Evolutionary conservation across 2,888 invertebrate species (phyloP), one percentile per base, ranked within the genome.

Genomic region (Tiliacea aurago): DNA sequence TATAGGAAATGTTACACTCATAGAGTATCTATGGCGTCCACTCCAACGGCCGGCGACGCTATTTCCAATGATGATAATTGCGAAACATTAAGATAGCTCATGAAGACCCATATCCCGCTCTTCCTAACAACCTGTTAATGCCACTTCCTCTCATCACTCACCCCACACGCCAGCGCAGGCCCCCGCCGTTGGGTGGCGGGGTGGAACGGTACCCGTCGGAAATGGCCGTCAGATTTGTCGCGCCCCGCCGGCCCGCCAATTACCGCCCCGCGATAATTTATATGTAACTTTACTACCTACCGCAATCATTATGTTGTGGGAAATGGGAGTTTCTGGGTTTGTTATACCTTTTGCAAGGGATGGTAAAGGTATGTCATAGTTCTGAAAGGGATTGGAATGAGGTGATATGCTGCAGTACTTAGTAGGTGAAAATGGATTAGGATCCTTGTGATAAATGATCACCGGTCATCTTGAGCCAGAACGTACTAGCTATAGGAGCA

Each of bases 191-290:
- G 62, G 83, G 83, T 59, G 84, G 76, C 70, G 78, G 85, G 83
- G 87, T 86, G 90, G 88, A 88, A 88, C 90, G 87, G 87, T 88
- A 88, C 90, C 88, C 89, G 88, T 89, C 91, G 93, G 93, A 93
- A 93, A 92, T 91, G 92, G 91, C 91, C 91, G 93, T 91, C 93
- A 91, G 93, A 94, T 94, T 93, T 94, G 94, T 93, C 93, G 93
- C 93, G 93, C 90, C 89, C 91, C 90, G 90, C 90, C 90, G 89
- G 89, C 89, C 87, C 92, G 91, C 91, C 93, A 93, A 94, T 94
- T 93, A 93, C 93, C 90, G 90, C 85, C 88, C 87, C 87, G 87
- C 76, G 85, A 86, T 89, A 85, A 89, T 90, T 89, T 90, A 90
- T 90, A 89, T 86, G 77, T 82, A 81, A 81, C 78, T 84, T 83